phyloP scores from a whole-genome alignment of 2,797 vertebrate species.

The Helostoma temminkii region DNA sequence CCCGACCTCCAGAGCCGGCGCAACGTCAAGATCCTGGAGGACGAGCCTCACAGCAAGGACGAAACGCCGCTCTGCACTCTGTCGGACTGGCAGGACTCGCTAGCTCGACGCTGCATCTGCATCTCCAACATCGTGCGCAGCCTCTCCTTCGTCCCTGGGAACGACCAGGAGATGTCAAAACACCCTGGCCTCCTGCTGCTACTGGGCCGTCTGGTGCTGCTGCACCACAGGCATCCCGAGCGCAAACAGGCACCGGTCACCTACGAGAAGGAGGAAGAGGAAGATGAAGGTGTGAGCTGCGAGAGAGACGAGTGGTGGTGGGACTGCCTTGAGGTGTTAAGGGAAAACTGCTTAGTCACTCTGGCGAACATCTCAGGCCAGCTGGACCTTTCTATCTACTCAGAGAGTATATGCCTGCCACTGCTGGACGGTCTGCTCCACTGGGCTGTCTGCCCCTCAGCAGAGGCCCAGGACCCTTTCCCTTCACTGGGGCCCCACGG shows the following conservation, averaged over 20 bases:
- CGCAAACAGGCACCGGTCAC: conserved; percentile 96
- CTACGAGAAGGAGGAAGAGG: conserved; percentile 97
- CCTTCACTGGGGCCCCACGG: conserved; percentile 93
- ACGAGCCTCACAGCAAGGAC: conserved; percentile 97
- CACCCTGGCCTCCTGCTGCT: conserved; percentile 96
- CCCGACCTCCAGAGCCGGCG: conserved; percentile 88
- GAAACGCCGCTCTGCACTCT: conserved; percentile 95
- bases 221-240: conserved; percentile 97
- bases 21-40: conserved; percentile 94
- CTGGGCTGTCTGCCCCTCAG: conserved; percentile 98
- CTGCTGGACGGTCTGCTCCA: conserved; percentile 98
- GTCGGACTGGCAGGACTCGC: conserved; percentile 96
- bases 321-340: conserved; percentile 97
- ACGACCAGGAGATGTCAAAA: conserved; percentile 98
- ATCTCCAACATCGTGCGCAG: conserved; percentile 98
- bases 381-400: conserved; percentile 96
- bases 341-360: conserved; percentile 97
- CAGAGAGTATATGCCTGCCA: conserved; percentile 98
- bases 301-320: conserved; percentile 99
- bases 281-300: conserved; percentile 94
- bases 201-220: conserved; percentile 93
- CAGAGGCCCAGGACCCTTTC: conserved; percentile 98
- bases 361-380: conserved; percentile 98
- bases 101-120: conserved; percentile 95
- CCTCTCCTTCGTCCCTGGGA: conserved; percentile 96